A percentile compares a stretch with the other conserved stretches of the same genome.
Conservation (phyloP, 2,113 vertebrate genomes). For the Apodemus sylvaticus region DNA sequence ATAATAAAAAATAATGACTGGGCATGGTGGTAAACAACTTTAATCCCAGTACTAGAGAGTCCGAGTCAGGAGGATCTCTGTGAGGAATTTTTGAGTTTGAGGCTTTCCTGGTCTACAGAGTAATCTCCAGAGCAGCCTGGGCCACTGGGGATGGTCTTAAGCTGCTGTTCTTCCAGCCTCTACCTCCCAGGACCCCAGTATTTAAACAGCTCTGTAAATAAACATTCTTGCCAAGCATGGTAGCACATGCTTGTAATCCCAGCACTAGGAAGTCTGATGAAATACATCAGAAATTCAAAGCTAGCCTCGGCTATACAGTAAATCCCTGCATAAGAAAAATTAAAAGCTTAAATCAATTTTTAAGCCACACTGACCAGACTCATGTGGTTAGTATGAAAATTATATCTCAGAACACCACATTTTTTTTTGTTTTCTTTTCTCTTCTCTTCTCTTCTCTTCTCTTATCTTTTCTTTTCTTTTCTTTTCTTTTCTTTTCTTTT, state of each 20-base stretch:
- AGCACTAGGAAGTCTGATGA: background rate
- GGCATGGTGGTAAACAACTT: background rate
- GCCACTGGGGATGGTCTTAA: background rate
- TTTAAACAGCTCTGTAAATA: background rate
- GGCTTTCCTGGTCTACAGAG: background rate
- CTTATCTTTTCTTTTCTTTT: background rate
- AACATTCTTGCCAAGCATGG: background rate
- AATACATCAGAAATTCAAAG: background rate
- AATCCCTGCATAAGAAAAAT: background rate
- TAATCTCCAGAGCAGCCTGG: background rate
- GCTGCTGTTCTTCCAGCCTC: background rate
- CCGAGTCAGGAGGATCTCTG: background rate
- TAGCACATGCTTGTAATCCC: background rate
- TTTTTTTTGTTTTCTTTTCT: background rate
- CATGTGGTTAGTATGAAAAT: background rate
- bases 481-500: background rate
- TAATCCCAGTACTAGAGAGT: background rate
- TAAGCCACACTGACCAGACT: background rate
- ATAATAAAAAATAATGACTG: background rate
- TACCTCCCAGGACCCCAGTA: background rate
- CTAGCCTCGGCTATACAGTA: background rate
- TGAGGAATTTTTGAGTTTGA: background rate
- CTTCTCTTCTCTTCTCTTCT: background rate
- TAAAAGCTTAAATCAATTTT: background rate
- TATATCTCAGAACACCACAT: background rate